Percentiles rank a stretch among this genome's conserved stretches.
Evolutionary conservation across 2,888 invertebrate genomes (phyloP).

Genomic region (Trissonchulus sp.): DNA sequence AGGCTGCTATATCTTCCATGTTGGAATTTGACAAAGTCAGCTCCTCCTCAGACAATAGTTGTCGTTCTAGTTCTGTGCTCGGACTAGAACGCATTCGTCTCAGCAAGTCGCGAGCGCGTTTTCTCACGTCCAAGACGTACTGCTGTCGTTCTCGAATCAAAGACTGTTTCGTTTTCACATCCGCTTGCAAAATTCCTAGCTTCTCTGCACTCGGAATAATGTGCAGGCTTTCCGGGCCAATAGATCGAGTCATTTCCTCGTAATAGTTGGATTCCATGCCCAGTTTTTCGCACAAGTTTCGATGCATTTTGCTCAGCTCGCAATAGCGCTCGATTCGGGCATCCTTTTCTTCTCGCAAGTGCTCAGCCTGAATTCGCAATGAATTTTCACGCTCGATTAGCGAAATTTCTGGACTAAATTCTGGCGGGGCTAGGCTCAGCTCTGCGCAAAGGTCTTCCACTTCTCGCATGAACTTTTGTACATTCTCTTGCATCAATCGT

Average conservation of each 20-base stretch:
- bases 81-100: conserved; percentile 9
- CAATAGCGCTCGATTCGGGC: conserved; percentile 23
- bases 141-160: conserved; percentile 18
- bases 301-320: conserved; percentile 17
- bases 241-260: not conserved
- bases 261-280: conserved; percentile 6
- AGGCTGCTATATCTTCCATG: not conserved
- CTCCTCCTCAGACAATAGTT: not conserved
- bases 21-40: not conserved
- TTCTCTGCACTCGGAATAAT: conserved; percentile 17
- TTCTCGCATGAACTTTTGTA: conserved; percentile 6
- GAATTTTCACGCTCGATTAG: conserved; percentile 16
- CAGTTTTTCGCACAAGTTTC: not conserved
- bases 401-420: not conserved
- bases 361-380: conserved; percentile 8
- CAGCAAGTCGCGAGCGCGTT: conserved; percentile 1
- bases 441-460: conserved; percentile 19
- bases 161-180: conserved; percentile 16
- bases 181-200: conserved; percentile 10
- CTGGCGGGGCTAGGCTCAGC: not conserved
- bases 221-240: not conserved
- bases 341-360: conserved; percentile 13
- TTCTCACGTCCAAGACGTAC: not conserved
- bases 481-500: conserved; percentile 6
- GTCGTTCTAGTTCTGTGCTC: conserved; percentile 16